Evolutionary conservation across 2,888 invertebrate genomes (phyloP).

Genomic region (Pelosia muscerda): DNA sequence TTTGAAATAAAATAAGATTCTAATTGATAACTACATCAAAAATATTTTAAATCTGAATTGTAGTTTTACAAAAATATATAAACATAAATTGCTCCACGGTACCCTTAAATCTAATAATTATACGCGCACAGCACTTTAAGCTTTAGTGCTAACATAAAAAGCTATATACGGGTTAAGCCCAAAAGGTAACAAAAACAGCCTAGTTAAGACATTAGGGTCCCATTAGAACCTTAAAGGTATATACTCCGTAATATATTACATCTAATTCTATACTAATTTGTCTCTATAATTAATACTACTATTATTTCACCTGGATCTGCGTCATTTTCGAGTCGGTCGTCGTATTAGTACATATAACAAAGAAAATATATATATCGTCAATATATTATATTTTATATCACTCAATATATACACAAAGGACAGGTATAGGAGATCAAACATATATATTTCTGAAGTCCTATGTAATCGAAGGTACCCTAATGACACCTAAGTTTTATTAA

Average conservation of each 20-base stretch:
- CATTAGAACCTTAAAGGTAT: not conserved
- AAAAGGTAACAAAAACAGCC: conserved; percentile 1
- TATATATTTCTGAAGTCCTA: not conserved
- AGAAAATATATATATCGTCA: conserved; percentile 27
- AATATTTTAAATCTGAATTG: conserved; percentile 1
- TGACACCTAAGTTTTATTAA: not conserved
- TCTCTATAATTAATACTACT: conserved; percentile 14
- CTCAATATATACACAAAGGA: conserved; percentile 12
- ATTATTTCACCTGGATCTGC: conserved; percentile 28
- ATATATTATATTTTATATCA: conserved; percentile 11
- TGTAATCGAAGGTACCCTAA: not conserved
- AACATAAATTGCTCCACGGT: conserved; percentile 3
- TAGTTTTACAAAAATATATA: not conserved
- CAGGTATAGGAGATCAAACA: not conserved
- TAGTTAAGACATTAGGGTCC: not conserved
- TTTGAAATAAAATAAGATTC: too few species aligned
- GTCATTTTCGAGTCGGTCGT: conserved; percentile 22
- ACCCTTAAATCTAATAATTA: not conserved
- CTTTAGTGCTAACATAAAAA: not conserved
- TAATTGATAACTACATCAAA: not conserved
- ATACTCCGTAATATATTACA: not conserved
- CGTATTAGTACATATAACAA: conserved; percentile 31
- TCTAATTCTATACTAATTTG: conserved; percentile 14
- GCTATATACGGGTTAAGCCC: conserved; percentile 6
- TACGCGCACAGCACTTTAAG: not conserved